Evolutionary conservation across 2,113 vertebrate genomes (phyloP).

Genomic region (Siniperca chuatsi): DNA sequence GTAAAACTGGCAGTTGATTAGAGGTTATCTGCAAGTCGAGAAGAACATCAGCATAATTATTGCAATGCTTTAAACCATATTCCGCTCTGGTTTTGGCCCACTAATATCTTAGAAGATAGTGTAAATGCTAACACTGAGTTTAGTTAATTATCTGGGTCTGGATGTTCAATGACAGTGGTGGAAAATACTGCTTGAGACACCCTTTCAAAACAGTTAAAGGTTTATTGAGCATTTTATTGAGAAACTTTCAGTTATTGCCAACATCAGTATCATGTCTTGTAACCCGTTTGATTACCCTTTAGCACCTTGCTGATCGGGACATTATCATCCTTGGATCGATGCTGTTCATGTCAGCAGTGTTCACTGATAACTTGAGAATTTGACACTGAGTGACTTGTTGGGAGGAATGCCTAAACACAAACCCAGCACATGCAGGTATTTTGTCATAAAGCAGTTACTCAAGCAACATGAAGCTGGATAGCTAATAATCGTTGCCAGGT

Average conservation of each 20-base stretch:
- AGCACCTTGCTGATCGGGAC: background rate
- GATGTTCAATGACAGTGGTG: background rate
- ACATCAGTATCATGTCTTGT: background rate
- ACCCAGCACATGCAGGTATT: background rate
- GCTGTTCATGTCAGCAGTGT: background rate
- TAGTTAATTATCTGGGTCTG: background rate
- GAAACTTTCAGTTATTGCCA: background rate
- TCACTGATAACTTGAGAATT: background rate
- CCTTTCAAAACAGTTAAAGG: background rate
- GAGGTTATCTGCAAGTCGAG: background rate
- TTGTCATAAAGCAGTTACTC: background rate
- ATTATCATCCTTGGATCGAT: background rate
- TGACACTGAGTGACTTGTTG: background rate
- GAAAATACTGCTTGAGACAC: background rate
- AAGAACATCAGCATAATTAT: slow-evolving; percentile 2
- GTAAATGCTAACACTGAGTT: background rate
- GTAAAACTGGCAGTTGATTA: slow-evolving; percentile 6
- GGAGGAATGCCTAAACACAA: background rate
- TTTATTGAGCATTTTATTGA: background rate
- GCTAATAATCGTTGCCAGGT: background rate
- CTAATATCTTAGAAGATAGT: background rate
- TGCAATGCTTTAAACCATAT: background rate
- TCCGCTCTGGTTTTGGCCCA: background rate
- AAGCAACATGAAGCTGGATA: background rate
- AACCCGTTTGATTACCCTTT: background rate